A percentile compares a stretch with the other conserved stretches of the same genome.
Conservation (phyloP, 2,113 vertebrate genomes). For the Piliocolobus tephrosceles region DNA sequence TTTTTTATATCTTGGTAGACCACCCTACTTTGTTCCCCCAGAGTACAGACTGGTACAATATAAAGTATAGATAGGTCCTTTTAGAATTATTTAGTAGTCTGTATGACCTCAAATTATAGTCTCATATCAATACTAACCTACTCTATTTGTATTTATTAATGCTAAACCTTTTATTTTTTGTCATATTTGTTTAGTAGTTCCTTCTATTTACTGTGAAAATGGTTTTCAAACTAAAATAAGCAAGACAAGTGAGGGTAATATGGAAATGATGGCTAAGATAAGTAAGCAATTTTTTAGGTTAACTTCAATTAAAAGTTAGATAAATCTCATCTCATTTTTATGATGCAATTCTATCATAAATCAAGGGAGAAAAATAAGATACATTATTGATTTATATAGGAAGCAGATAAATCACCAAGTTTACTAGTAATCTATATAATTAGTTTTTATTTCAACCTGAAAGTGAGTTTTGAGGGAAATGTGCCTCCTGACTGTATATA, state of each 20-base stretch:
- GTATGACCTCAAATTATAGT: neutral
- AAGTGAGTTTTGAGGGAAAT: constrained; percentile 6
- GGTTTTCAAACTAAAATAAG: neutral
- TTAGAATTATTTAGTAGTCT: neutral
- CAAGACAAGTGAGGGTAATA: neutral
- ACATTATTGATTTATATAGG: neutral
- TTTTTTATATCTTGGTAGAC: neutral
- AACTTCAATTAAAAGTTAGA: neutral
- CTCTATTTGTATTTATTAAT: neutral
- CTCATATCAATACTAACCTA: neutral
- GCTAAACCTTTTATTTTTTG: neutral
- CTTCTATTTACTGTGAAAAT: neutral
- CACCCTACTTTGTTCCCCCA: neutral
- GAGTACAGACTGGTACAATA: neutral
- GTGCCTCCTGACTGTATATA: neutral
- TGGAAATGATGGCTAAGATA: neutral
- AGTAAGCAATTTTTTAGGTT: neutral
- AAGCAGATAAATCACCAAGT: neutral
- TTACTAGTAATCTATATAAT: constrained; percentile 36
- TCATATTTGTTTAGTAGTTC: neutral
- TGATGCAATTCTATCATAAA: neutral
- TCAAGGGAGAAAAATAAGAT: neutral
- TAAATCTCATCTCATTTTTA: neutral
- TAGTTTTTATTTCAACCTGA: constrained; percentile 31
- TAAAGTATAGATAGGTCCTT: neutral